Evolutionary conservation across 2,888 invertebrate genomes (phyloP).

Genomic region (Tetranychus truncatus): DNA sequence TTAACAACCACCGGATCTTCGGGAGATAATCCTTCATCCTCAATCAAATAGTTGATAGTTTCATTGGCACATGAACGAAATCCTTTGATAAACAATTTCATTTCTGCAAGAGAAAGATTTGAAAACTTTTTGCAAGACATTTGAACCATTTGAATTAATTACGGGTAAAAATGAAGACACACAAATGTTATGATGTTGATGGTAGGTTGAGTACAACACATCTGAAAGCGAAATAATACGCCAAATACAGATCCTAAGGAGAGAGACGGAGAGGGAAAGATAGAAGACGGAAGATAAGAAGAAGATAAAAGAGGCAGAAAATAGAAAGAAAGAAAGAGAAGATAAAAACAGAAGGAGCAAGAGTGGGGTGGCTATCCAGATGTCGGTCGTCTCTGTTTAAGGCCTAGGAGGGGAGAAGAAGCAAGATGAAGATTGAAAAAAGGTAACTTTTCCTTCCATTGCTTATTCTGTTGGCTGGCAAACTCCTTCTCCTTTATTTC

Average conservation of each 20-base stretch:
- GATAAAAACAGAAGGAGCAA: neutral
- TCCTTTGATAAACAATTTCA: neutral
- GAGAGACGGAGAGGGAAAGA: neutral
- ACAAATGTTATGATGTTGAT: too few species aligned
- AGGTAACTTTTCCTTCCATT: neutral
- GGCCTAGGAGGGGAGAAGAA: neutral
- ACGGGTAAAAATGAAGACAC: neutral
- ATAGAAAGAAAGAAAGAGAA: neutral
- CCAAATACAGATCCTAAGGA: too few species aligned
- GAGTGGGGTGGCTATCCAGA: neutral
- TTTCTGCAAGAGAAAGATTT: neutral
- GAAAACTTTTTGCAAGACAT: neutral
- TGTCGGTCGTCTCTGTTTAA: neutral
- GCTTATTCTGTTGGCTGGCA: too few species aligned
- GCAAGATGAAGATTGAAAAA: neutral
- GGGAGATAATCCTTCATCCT: slow-evolving; percentile 2
- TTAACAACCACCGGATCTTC: neutral
- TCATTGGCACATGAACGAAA: neutral
- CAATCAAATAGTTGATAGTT: slow-evolving; percentile 1
- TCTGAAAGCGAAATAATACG: neutral
- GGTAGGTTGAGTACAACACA: neutral
- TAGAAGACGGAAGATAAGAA: neutral
- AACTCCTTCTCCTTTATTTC: too few species aligned
- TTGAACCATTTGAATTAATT: neutral
- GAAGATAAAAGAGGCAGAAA: slow-evolving; percentile 8